Evolutionary conservation across 2,888 invertebrate species (phyloP).

Genomic region (Synanthedon tipuliformis): DNA sequence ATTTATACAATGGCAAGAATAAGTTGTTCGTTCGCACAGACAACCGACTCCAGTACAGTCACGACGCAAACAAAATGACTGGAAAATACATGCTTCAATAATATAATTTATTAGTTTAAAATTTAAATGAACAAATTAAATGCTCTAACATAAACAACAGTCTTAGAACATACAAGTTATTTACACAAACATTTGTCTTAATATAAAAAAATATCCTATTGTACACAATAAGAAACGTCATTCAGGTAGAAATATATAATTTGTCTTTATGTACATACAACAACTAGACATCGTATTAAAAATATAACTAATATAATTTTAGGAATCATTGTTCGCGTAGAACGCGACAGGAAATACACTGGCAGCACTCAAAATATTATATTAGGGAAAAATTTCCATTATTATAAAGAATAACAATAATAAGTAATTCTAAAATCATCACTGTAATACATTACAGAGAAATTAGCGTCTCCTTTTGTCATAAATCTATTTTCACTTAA

Average conservation of each 20-base stretch:
- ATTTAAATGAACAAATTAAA: constrained; percentile 60
- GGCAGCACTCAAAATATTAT: no score
- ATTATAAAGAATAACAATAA: no score
- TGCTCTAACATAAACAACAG: constrained; percentile 67
- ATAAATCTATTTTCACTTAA: no score
- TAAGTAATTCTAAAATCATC: no score
- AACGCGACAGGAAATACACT: constrained; percentile 13
- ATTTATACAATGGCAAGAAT: background rate
- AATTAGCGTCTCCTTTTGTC: no score
- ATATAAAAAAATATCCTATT: constrained; percentile 65
- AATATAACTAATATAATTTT: constrained; percentile 37
- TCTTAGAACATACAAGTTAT: constrained; percentile 66
- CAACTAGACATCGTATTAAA: constrained; percentile 62
- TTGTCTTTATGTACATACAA: constrained; percentile 61
- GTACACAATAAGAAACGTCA: constrained; percentile 59
- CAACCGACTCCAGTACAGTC: background rate
- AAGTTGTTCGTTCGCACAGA: background rate
- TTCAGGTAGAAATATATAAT: constrained; percentile 63
- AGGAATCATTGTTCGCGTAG: constrained; percentile 46
- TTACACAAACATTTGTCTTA: constrained; percentile 56
- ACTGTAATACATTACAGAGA: no score
- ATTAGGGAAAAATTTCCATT: no score
- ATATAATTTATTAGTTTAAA: constrained; percentile 43
- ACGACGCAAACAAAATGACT: constrained; percentile 36
- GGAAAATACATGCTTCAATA: constrained; percentile 60